Evolutionary conservation across 2,113 vertebrate species (phyloP).

Genomic region (Ictidomys tridecemlineatus): DNA sequence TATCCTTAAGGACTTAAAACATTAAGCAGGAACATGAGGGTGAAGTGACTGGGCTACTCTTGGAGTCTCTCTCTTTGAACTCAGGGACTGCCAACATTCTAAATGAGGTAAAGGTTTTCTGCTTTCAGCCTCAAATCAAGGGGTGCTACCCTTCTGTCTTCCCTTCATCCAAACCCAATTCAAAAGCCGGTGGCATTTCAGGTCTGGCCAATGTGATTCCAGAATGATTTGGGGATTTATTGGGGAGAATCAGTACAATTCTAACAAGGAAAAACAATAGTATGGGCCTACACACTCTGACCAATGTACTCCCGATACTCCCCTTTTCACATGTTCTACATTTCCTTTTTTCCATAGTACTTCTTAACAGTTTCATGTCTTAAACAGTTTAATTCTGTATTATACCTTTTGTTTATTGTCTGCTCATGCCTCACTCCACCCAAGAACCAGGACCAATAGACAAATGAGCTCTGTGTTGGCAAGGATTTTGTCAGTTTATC

Average conservation of each 20-base stretch:
- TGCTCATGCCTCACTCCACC: background rate
- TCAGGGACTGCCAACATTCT: background rate
- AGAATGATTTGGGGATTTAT: background rate
- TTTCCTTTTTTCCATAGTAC: background rate
- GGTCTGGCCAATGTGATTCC: background rate
- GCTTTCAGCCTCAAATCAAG: slow-evolving; percentile 48
- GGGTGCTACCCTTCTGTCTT: background rate
- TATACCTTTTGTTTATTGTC: background rate
- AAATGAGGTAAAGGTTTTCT: background rate
- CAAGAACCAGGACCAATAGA: background rate
- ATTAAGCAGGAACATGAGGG: slow-evolving; percentile 5
- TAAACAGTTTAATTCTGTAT: background rate
- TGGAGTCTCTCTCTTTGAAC: background rate
- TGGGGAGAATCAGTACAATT: background rate
- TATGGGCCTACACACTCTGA: background rate
- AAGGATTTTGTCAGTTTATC: slow-evolving; percentile 25
- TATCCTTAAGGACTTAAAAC: slow-evolving; percentile 14
- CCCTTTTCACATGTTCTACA: background rate
- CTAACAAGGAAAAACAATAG: background rate
- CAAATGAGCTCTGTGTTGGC: background rate
- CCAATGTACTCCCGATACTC: background rate
- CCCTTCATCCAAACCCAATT: slow-evolving; percentile 20
- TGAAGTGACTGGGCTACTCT: background rate
- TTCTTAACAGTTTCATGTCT: background rate
- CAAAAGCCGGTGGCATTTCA: slow-evolving; percentile 1